These are phyloP conservation scores for Oriolus oriolus DNA, from an alignment of 2,113 vertebrate species.

Conservation along the genomic window DNA sequence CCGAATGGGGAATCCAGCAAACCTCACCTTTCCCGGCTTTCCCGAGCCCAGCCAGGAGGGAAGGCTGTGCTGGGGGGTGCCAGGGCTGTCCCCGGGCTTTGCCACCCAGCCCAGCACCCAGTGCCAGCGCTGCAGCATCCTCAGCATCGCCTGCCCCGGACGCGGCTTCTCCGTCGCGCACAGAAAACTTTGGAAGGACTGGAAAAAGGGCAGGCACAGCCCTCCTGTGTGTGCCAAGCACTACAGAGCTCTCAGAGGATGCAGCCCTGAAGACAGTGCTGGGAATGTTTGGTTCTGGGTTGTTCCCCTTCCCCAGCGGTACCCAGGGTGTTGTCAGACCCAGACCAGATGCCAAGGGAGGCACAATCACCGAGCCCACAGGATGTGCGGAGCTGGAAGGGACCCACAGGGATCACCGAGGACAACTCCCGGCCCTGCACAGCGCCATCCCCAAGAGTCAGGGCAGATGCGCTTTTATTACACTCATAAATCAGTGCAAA, in stretches of 20 bases:
- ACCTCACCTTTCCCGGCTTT: neutral
- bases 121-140: neutral
- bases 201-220: neutral
- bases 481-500: neutral
- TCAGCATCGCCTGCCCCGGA: neutral
- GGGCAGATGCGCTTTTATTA: neutral
- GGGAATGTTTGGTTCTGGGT: neutral
- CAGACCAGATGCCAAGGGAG: neutral
- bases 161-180: neutral
- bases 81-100: neutral
- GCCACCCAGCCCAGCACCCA: neutral
- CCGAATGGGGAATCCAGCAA: neutral
- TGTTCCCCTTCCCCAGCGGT: fast-evolving
- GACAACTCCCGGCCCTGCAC: neutral
- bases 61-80: too few relatives aligned
- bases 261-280: fast-evolving
- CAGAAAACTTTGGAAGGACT: fast-evolving
- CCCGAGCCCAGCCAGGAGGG: fast-evolving
- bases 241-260: fast-evolving
- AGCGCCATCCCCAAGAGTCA: neutral
- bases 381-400: neutral
- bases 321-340: neutral
- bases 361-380: neutral
- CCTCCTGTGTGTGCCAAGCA: fast-evolving
- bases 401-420: fast-evolving